Evolutionary conservation across 2,113 vertebrate species (phyloP), one percentile per base, ranked within the genome.

Genomic region (Actinemys pallida): DNA sequence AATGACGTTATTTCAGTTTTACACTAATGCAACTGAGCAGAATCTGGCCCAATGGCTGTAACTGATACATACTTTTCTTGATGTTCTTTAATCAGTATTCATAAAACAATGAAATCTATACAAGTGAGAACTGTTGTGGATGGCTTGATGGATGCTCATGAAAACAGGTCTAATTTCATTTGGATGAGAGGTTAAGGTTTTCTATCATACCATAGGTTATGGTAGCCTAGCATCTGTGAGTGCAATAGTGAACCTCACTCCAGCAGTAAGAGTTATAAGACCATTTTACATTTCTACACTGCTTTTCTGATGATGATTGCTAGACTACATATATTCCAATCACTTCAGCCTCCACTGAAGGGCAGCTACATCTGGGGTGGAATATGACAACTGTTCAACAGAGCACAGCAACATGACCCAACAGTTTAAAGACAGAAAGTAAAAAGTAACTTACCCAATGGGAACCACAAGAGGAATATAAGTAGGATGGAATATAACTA

Each of bases 201-300:
- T 49, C 81, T 83, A 47, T 0, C 0, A 1, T 16, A 31, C 0
- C 65, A 86, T 0, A 81, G 59, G 13, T 25, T 47, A 78, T 27
- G 25, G 87, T 78, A 84, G 78, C 72, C 19, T 12, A 53, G 35
- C 1, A 54, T 0, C 20, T 3, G 27, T 3, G 56, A 82, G 14
- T 2, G 27, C 45, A 80, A 47, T 84, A 75, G 83, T 69, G 91
- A 87, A 5, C 54, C 84, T 62, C 50, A 5, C 0, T 87, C 29
- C 5, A 6, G 49, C n/a, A 89, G 72, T 3, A 56, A 92, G 3
- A 22, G 50, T 27, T 65, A 31, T 17, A 50, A 95, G 13, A 75
- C 54, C 86, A 45, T 22, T 47, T 69, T 11, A 3, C 3, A 76
- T 45, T 5, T 83, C 82, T 25, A 19, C 0, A 45, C 80, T 2